Conservation (phyloP, 2,113 vertebrate genomes). For the Psettodes erumei region DNA sequence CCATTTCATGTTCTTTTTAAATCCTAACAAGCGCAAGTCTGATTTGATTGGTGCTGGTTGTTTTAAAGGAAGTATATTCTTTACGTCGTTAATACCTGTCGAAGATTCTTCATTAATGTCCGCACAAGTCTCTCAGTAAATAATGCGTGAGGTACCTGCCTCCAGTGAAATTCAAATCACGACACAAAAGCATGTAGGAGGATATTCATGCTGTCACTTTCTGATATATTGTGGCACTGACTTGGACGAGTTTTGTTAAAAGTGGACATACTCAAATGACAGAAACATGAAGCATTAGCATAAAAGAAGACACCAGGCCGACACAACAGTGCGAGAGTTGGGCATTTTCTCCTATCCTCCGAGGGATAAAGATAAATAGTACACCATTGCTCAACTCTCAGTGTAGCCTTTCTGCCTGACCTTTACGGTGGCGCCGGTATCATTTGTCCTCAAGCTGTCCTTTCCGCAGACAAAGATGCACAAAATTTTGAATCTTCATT, state of each 20-base stretch:
- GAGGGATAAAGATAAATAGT: slow-evolving; percentile 70
- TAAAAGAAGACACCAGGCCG: slow-evolving; percentile 24
- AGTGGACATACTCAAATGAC: slow-evolving; percentile 5
- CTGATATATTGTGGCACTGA: not conserved
- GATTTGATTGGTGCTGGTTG: slow-evolving; percentile 23
- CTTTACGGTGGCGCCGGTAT: slow-evolving; percentile 65
- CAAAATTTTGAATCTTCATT: slow-evolving; percentile 59
- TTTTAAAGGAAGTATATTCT: slow-evolving; percentile 35
- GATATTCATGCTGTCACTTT: slow-evolving; percentile 5
- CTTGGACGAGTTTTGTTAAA: not conserved
- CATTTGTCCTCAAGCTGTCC: slow-evolving; percentile 69
- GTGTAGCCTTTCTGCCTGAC: slow-evolving; percentile 74
- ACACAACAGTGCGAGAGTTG: slow-evolving; percentile 14
- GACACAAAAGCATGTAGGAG: not conserved
- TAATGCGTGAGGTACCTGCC: slow-evolving; percentile 12
- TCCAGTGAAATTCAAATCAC: slow-evolving; percentile 35
- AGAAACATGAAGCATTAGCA: slow-evolving; percentile 34
- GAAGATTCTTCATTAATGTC: slow-evolving; percentile 16
- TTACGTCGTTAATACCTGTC: slow-evolving; percentile 9
- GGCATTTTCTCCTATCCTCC: slow-evolving; percentile 44
- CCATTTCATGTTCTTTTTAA: slow-evolving; percentile 6
- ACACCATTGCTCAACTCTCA: slow-evolving; percentile 77
- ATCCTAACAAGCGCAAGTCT: slow-evolving; percentile 13
- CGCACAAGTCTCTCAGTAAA: slow-evolving; percentile 18
- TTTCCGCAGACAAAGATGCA: slow-evolving; percentile 56